phyloP scores from a whole-genome alignment of 1,140 invertebrate species.

The Armadillidium nasatum region DNA sequence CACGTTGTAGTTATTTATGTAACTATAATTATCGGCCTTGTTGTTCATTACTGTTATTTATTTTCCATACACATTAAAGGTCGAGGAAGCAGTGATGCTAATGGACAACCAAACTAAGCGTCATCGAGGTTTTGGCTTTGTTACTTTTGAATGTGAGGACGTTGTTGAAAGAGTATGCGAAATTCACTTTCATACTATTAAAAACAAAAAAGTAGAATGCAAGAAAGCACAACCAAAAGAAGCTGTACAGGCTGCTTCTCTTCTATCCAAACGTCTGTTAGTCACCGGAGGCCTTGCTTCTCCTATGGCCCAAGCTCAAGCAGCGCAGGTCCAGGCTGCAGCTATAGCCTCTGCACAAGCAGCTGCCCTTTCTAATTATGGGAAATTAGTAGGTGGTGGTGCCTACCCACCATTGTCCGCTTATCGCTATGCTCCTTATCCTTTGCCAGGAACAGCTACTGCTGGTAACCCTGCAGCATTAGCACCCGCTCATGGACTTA shows the following conservation, averaged over 20 bases:
- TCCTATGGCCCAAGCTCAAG: constrained; percentile 30
- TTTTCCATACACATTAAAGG: constrained; percentile 34
- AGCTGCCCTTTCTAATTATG: constrained; percentile 61
- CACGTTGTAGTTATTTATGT: not conserved
- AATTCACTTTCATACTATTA: constrained; percentile 87
- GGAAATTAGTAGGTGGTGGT: constrained; percentile 59
- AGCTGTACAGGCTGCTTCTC: constrained; percentile 63
- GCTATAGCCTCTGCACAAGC: constrained; percentile 65
- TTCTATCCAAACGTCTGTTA: constrained; percentile 63
- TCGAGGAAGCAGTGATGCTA: constrained; percentile 84
- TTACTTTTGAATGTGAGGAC: constrained; percentile 86
- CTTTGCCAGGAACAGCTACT: constrained; percentile 58
- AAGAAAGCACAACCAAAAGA: constrained; percentile 90
- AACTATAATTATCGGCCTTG: no score
- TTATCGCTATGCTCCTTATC: constrained; percentile 63
- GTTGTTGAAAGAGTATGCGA: constrained; percentile 83
- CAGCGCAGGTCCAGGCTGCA: constrained; percentile 52
- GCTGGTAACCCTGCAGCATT: constrained; percentile 55
- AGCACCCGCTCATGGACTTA: constrained; percentile 52
- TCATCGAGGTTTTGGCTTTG: constrained; percentile 84
- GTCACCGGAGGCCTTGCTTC: constrained; percentile 52
- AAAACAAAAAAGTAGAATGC: constrained; percentile 89
- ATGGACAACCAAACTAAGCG: constrained; percentile 92
- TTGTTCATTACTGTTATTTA: no score
- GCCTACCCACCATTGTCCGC: constrained; percentile 43